Base-by-base conservation (phyloP, 2,797 vertebrate species). In the Crocidura indochinensis region DNA sequence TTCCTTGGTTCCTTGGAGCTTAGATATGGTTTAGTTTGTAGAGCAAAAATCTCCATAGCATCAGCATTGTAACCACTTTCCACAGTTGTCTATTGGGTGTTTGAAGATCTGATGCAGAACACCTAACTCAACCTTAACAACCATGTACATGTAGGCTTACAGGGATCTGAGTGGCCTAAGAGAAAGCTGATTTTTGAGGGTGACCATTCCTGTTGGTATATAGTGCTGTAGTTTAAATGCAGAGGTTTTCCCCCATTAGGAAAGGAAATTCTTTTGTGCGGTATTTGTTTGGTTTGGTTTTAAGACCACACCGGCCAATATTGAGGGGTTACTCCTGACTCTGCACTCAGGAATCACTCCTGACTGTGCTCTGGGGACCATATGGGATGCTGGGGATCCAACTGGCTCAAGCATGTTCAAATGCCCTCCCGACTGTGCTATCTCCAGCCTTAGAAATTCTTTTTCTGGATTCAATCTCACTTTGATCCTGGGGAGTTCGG, bases 31-130 rank as follows among this genome's bases (percentile, higher is more conserved):
- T 71, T 56, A 46, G 75, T 72, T 91, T 93, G 69, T 71, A 88
- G 88, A 87, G 44, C 84, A 94, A 84, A 94, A 94, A n/a, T 88
- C 47, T 90, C 74, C 47, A 53, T 68, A 84, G 88, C 86, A 74
- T 75, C 69, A 86, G 47, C 47, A 53, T 81, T 77, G 24, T 91
- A 89, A 53, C 67, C 31, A 44, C 62, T 91, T 8, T 93, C 11
- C 20, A 44, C 26, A 60, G 83, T 51, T 77, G 80, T 49, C 47
- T 88, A 0, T 69, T 87, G 84, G 44, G 9, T 94, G 49, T 44
- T 38, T 38, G 38, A 38, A 38, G 38, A 38, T 38, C 38, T 38
- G 38, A 38, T 38, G 38, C 38, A 38, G 68, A 64, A 19, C 53
- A 51, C 64, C 68, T 31, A 24, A 1, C 73, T 84, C 73, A 86